Evolutionary conservation across 2,113 vertebrate genomes (phyloP), one percentile per base, ranked within the genome.

Genomic region (Neofelis nebulosa): DNA sequence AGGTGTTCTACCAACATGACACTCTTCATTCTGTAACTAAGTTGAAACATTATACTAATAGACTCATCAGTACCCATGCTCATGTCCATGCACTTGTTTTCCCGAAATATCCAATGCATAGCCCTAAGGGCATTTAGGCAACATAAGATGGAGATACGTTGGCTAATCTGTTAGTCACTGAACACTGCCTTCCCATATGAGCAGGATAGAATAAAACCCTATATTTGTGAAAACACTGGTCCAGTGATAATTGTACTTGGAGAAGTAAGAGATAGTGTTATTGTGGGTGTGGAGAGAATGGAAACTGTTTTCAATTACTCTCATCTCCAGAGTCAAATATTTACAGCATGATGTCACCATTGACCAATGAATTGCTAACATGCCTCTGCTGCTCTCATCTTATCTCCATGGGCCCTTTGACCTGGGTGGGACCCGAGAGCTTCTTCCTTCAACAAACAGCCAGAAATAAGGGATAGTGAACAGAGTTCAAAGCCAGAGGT

Each of bases 271-370:
- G 13, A 55, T 15, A 52, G 23, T 61, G 14, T 84, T 66, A 36
- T 18, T 63, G 61, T 5, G 3, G 3, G 14, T 65, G 15, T 82
- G 79, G 86, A 69, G 48, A 78, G 41, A 89, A 81, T 45, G 68
- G 61, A 95, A 68, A 27, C 33, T 88, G 91, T 92, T 97, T 95
- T 95, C 63, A 97, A 90, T 92, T 95, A 89, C 23, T 82, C 11
- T 45, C 38, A 84, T 86, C 84, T 69, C 80, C 68, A 71, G 79
- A 95, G 83, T 88, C 55, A 79, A 52, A 93, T 94, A 86, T 45
- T 89, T 50, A 88, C 18, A 90, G 6, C 0, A 36, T 84, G 92
- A 94, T n/a, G 41, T 91, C 87, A 92, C 50, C 50, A 36, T 55
- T 87, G 92, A 52, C 87, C 79, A 92, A 45, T 94, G 38, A 94